phyloP scores from a whole-genome alignment of 2,888 invertebrate species.

The Pemphredon lugubris region DNA sequence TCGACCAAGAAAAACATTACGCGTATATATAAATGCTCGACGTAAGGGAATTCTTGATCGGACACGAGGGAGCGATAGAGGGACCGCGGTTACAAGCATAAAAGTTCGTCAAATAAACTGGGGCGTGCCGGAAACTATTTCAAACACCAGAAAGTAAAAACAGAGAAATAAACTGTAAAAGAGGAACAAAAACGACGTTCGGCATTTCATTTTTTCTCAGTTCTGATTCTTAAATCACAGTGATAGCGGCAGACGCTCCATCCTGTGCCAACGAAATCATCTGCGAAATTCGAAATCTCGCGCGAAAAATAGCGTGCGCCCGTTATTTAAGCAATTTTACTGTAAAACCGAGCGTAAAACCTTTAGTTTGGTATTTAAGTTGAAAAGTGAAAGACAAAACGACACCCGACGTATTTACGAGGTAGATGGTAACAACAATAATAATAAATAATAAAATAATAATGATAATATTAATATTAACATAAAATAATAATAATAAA shows the following conservation, averaged over 20 bases:
- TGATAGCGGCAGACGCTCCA: constrained; percentile 19
- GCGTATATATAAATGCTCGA: constrained; percentile 6
- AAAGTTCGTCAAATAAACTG: constrained; percentile 16
- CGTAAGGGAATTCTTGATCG: constrained; percentile 5
- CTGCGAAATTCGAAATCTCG: constrained; percentile 22
- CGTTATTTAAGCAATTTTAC: constrained; percentile 29
- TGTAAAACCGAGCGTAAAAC: constrained; percentile 29
- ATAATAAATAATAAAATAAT: constrained; percentile 45
- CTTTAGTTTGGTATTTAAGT: constrained; percentile 57
- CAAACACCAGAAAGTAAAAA: background rate
- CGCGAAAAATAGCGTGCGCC: constrained; percentile 12
- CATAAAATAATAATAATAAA: constrained; percentile 58
- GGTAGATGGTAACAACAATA: constrained; percentile 47
- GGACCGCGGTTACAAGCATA: constrained; percentile 8
- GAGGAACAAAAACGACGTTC: background rate
- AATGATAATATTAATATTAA: constrained; percentile 51
- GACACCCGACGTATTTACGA: constrained; percentile 58
- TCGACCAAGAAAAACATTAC: constrained; percentile 8
- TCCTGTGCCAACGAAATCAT: constrained; percentile 36
- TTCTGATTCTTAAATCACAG: constrained; percentile 20
- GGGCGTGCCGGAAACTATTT: constrained; percentile 14
- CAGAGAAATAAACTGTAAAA: background rate
- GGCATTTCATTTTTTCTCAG: too few relatives aligned
- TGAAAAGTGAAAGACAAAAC: constrained; percentile 26
- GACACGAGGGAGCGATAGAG: constrained; percentile 33